Evolutionary conservation across 2,113 vertebrate species (phyloP).

Genomic region (Fregata magnificens): DNA sequence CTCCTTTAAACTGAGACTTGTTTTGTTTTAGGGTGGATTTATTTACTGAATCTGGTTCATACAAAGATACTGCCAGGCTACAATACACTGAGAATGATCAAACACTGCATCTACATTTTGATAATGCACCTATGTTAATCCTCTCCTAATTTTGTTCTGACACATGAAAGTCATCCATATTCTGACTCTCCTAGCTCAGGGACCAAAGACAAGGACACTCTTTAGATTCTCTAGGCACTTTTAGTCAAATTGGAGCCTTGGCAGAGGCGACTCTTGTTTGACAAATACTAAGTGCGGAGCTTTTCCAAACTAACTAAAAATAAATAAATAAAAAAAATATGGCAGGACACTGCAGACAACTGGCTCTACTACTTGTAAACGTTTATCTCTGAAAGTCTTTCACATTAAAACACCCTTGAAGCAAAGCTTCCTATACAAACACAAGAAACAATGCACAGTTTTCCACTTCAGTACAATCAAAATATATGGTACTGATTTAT

Average conservation of each 20-base stretch:
- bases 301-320: background rate
- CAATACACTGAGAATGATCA: background rate
- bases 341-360: background rate
- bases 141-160: background rate
- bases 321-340: background rate
- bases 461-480: background rate
- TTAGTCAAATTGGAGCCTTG: background rate
- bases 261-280: background rate
- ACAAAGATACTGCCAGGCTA: background rate
- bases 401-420: background rate
- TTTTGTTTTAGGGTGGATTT: background rate
- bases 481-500: rapidly evolving
- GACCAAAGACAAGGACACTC: background rate
- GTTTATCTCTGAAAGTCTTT: background rate
- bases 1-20: background rate
- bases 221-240: background rate
- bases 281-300: background rate
- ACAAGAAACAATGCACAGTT: background rate
- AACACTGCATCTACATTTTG: background rate
- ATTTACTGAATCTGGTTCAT: background rate
- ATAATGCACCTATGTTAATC: background rate
- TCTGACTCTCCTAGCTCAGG: background rate
- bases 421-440: background rate
- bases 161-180: background rate
- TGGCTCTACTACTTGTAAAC: background rate